Conservation (phyloP, 2,888 invertebrate genomes). For the Isoperla grammatica region DNA sequence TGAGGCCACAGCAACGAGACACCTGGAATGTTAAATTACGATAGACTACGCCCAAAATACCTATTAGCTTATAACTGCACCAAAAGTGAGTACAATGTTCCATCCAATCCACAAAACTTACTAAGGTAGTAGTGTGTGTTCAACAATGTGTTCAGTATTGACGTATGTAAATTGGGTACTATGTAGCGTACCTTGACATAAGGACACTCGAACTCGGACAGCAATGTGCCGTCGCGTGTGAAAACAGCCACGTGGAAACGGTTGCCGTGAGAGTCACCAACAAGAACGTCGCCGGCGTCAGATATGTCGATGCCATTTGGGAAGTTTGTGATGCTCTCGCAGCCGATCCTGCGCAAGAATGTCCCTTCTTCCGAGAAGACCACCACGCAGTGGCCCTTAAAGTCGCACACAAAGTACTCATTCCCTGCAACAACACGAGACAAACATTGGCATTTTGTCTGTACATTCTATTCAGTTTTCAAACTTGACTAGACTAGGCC, state of each 20-base stretch:
- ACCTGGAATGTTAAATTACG: slow-evolving; percentile 57
- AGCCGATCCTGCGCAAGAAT: slow-evolving; percentile 89
- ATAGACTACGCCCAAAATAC: not conserved
- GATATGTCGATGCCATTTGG: slow-evolving; percentile 98
- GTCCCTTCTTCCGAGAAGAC: slow-evolving; percentile 91
- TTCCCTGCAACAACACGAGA: slow-evolving; percentile 55
- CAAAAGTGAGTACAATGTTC: not conserved
- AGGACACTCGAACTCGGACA: slow-evolving; percentile 94
- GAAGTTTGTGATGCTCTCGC: slow-evolving; percentile 93
- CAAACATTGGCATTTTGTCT: not conserved
- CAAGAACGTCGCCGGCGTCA: slow-evolving; percentile 92
- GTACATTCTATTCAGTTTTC: not conserved
- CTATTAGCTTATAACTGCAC: not conserved
- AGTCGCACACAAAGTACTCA: slow-evolving; percentile 95
- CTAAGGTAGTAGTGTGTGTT: too few species aligned
- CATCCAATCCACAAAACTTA: not conserved
- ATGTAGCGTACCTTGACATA: slow-evolving; percentile 84
- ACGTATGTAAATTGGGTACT: too few species aligned
- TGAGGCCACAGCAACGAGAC: slow-evolving; percentile 94
- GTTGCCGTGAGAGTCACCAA: slow-evolving; percentile 96
- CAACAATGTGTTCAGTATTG: too few species aligned
- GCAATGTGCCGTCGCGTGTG: slow-evolving; percentile 76
- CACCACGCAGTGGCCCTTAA: slow-evolving; percentile 96
- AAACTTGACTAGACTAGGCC: not conserved
- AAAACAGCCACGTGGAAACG: slow-evolving; percentile 96